phyloP scores from a whole-genome alignment of 2,113 vertebrate genomes.

The Seriola aureovittata region DNA sequence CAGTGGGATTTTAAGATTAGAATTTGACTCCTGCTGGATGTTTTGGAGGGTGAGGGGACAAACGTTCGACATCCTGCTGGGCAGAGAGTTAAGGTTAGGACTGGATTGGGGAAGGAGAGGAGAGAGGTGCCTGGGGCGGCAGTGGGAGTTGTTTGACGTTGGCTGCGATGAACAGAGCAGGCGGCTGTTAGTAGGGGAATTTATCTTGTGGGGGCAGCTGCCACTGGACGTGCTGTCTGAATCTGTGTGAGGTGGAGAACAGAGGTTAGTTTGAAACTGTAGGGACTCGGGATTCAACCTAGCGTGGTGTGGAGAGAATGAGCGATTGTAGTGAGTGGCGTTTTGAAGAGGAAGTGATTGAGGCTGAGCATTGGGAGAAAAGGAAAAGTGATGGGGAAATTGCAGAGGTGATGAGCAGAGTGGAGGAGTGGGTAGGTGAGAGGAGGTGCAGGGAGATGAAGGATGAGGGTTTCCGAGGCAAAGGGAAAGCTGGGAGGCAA shows the following conservation, averaged over 20 bases:
- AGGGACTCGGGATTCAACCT: constrained; percentile 21
- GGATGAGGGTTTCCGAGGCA: constrained; percentile 65
- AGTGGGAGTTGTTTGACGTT: constrained; percentile 39
- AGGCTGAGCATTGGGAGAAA: constrained; percentile 21
- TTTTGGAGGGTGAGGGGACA: constrained; percentile 45
- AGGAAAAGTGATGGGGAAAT: constrained; percentile 42
- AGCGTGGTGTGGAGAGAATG: constrained; percentile 32
- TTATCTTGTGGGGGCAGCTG: constrained; percentile 56
- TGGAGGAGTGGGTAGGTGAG: constrained; percentile 46
- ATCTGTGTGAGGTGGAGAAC: constrained; percentile 17
- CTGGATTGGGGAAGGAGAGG: constrained; percentile 40
- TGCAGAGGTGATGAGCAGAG: constrained; percentile 50
- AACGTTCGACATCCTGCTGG: constrained; percentile 17
- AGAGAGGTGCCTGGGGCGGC: constrained; percentile 23
- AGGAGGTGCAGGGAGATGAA: constrained; percentile 49
- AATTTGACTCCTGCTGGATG: constrained; percentile 43
- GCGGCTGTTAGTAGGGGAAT: constrained; percentile 28
- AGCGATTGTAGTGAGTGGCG: background rate
- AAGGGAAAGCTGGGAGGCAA: constrained; percentile 76
- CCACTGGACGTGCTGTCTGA: constrained; percentile 44
- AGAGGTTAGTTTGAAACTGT: constrained; percentile 19
- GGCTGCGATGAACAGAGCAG: constrained; percentile 35
- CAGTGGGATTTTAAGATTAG: constrained; percentile 33
- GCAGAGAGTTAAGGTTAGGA: constrained; percentile 45
- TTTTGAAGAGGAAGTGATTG: constrained; percentile 21